These are phyloP conservation scores for Falco punctatus DNA, from an alignment of 2,113 vertebrate genomes.

Conservation along the genomic window DNA sequence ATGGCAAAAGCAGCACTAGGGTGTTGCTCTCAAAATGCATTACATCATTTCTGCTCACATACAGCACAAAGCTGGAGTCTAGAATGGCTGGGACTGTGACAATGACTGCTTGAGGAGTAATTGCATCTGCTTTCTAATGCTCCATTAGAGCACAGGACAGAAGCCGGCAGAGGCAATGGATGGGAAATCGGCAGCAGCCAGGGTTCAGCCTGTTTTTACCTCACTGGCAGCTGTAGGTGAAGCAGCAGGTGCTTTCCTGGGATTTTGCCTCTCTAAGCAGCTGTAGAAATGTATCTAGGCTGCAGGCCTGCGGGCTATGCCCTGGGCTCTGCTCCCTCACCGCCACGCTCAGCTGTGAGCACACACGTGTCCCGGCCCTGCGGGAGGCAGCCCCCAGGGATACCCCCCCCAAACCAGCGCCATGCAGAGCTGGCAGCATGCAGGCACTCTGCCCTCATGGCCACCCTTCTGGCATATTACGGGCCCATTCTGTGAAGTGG, in stretches of 20 bases:
- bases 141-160: not conserved
- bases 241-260: conserved; percentile 32
- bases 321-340: not conserved
- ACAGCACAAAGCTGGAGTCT: not conserved
- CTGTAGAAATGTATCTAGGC: not conserved
- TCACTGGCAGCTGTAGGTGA: conserved; percentile 34
- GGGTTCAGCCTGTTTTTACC: not conserved
- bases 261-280: conserved; percentile 1
- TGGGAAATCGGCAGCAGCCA: not conserved
- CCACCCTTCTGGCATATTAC: not conserved
- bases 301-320: fast-evolving
- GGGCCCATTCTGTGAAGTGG: not conserved
- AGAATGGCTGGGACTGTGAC: fast-evolving
- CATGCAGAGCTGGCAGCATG: not conserved
- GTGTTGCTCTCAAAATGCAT: not conserved
- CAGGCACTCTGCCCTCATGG: not conserved
- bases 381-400: not conserved
- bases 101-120: not conserved
- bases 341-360: fast-evolving
- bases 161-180: fast-evolving
- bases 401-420: not conserved
- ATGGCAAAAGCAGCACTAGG: not conserved
- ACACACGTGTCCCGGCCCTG: not conserved
- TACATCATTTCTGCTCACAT: not conserved
- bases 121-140: not conserved